Conservation (phyloP, 1,140 invertebrate species). For the Steinernema khuongi region DNA sequence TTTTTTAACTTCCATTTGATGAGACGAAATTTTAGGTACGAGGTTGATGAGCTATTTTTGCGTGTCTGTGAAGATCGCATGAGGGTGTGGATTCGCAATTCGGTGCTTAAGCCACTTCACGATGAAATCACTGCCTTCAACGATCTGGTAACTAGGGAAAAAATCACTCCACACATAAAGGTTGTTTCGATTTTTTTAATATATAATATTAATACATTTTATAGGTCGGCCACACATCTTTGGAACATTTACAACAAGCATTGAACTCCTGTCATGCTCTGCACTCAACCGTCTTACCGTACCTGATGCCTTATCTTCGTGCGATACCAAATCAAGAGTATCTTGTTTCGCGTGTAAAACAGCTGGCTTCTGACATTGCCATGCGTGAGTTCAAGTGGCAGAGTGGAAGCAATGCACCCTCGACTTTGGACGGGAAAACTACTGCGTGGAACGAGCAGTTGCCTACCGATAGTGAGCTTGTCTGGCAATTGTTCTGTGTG, state of each 20-base stretch:
- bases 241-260: not conserved
- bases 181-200: not conserved
- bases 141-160: not conserved
- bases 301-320: not conserved
- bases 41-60: not conserved
- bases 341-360: not conserved
- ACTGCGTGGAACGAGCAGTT: constrained; percentile 3
- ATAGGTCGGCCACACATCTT: not conserved
- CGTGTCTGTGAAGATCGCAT: not conserved
- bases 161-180: not conserved
- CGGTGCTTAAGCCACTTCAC: not conserved
- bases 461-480: not conserved
- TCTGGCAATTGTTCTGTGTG: not conserved
- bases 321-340: not conserved
- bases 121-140: not conserved
- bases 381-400: constrained; percentile 4
- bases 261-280: not conserved
- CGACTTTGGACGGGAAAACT: not conserved
- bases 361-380: not conserved
- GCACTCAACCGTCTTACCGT: not conserved
- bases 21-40: not conserved
- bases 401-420: not conserved
- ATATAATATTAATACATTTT: not conserved
- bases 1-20: not conserved
- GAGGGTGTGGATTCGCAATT: not conserved